Base-by-base conservation (phyloP, 2,888 invertebrate genomes). In the Peribatodes rhomboidaria region DNA sequence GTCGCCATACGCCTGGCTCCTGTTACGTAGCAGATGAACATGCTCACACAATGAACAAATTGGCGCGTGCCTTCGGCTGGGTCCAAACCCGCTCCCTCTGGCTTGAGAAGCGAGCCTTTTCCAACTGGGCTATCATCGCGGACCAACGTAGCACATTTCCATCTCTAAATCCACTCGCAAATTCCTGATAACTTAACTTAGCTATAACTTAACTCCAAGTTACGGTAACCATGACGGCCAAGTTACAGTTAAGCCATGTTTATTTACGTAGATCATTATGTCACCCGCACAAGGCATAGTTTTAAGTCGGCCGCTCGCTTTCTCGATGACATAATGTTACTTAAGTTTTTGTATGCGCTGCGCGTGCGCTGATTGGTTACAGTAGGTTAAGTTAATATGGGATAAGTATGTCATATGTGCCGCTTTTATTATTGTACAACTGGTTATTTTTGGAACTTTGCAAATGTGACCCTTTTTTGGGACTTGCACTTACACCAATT, bases 311-410 rank as follows among this genome's bases (percentile, higher is more conserved):
- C 20, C 55, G 20, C 16, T 42, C 16, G 20, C 55, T 55, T 55
- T 55, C 55, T 55, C 55, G 44, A 44, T 55, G 55, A 55, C 55
- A 55, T 55, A 55, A 55, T 33, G 11, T 55, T 55, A 55, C 31
- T 42, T 44, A 44, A 55, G 55, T 44, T 55, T 55, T 55, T 55
- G 55, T 18, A 55, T 55, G 44, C 33, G 44, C n/a, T 10, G 14
- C 55, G 44, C 55, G 55, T 44, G 22, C 11, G n/a, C 42, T 31
- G 42, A 54, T 54, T 54, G 54, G 54, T 54, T 27, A 13, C 55
- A 44, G 33, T 55, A 35, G 55, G 55, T 55, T 55, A 55, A 55
- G 55, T 55, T 55, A 35, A 55, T 55, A 44, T 18, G 39, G 41
- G 31, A 42, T 44, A 55, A 55, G 55, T 55, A 18, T 44, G 55